Evolutionary conservation across 1,140 invertebrate genomes (phyloP), one percentile per base, ranked within the genome.

Genomic region (Uloborus diversus): DNA sequence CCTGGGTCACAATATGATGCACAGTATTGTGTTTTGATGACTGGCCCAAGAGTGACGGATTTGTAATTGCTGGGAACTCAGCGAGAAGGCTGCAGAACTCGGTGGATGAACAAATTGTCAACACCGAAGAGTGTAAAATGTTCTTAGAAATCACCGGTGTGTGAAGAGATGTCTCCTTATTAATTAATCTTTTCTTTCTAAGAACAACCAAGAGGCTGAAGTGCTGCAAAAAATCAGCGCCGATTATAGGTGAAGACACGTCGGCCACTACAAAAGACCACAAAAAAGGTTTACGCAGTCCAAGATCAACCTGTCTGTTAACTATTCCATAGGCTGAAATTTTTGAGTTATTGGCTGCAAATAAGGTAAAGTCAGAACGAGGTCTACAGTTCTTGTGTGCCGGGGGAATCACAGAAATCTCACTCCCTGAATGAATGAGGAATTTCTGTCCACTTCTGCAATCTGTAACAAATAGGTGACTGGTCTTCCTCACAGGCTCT

Each of bases 181-280:
- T 37, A 28, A 59, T 78, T 17, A 75, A 47, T 7, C 30, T 4
- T 49, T 62, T 56, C 5, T 47, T 30, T 20, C 35, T 42, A 13
- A 82, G 2, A 30, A 81, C 37, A 2, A 69, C 0, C 0, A 61
- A 20, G 11, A 81, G 56, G 32, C 33, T 53, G 37, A 81, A 82
- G 27, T 80, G 35, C 7, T 27, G 11, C 20, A 65, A 30, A 69
- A 82, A 76, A 32, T 81, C 68, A 11, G 80, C 68, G 32, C 80
- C 80, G 27, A 81, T 76, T 4, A 82, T 82, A 25, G 81, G 37
- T 27, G 61, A 47, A 1, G 32, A n/a, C 20, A 82, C 78, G 35
- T 80, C 69, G 4, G 68, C 61, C 1, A 81, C 56, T 2, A 76
- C 17, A 61, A 82, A 82, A 17, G 5, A 35, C 68, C 59, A 81